A percentile compares a stretch with the other conserved stretches of the same genome.
Conservation (phyloP, 1,140 invertebrate genomes). For the Danaus plexippus region DNA sequence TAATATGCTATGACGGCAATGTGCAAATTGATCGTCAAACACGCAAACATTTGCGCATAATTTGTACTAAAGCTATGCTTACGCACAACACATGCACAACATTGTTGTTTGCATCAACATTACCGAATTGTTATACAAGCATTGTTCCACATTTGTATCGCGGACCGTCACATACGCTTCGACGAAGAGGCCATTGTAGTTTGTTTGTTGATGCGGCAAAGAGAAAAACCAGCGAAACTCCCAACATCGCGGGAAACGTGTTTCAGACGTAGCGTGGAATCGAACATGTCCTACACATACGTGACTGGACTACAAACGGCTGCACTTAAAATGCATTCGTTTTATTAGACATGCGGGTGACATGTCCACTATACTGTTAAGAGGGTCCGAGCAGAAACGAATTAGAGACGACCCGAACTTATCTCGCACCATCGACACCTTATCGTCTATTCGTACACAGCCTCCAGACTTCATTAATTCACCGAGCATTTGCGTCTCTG, state of each 20-base stretch:
- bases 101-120: slow-evolving; percentile 55
- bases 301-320: slow-evolving; percentile 15
- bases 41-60: slow-evolving; percentile 19
- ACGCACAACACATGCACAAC: slow-evolving; percentile 42
- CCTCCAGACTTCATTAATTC: slow-evolving; percentile 41
- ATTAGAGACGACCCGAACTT: slow-evolving; percentile 44
- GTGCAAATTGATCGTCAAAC: slow-evolving; percentile 32
- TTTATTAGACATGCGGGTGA: slow-evolving; percentile 50
- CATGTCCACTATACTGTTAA: slow-evolving; percentile 49
- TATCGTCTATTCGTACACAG: slow-evolving; percentile 33
- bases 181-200: slow-evolving; percentile 65
- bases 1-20: slow-evolving; percentile 1
- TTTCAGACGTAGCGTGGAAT: slow-evolving; percentile 28
- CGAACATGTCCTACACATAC: slow-evolving; percentile 30
- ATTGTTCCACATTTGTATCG: slow-evolving; percentile 65
- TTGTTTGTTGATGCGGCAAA: slow-evolving; percentile 55
- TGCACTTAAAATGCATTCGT: slow-evolving; percentile 22
- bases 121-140: slow-evolving; percentile 61
- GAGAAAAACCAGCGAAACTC: slow-evolving; percentile 52
- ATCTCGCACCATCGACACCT: slow-evolving; percentile 52
- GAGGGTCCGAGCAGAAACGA: slow-evolving; percentile 46
- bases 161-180: slow-evolving; percentile 53
- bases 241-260: slow-evolving; percentile 48
- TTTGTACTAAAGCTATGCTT: slow-evolving; percentile 33
- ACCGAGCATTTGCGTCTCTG: slow-evolving; percentile 10